phyloP scores from a whole-genome alignment of 2,113 vertebrate species.

The Vidua macroura region DNA sequence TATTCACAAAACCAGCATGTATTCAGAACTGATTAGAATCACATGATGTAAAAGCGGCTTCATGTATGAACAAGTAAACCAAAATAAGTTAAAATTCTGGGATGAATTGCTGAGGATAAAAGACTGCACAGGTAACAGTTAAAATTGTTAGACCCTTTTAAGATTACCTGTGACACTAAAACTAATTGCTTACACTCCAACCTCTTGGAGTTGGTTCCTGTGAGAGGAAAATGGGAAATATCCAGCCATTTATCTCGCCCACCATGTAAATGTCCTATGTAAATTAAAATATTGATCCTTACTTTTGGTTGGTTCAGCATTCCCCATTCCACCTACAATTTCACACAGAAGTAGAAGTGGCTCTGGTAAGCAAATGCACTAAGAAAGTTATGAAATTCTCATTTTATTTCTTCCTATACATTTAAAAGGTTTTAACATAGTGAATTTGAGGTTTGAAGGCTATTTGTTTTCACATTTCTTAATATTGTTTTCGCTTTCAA shows the following conservation, averaged over 20 bases:
- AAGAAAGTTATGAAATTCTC: neutral
- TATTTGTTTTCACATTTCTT: neutral
- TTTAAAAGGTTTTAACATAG: neutral
- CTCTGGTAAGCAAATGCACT: neutral
- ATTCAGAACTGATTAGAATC: neutral
- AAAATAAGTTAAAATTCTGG: neutral
- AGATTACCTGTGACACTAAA: constrained; percentile 16
- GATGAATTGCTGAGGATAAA: neutral
- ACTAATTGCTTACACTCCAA: neutral
- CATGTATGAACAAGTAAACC: neutral
- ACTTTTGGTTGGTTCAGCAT: neutral
- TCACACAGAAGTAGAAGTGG: neutral
- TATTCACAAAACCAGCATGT: neutral
- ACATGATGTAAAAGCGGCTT: neutral
- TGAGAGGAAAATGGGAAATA: neutral
- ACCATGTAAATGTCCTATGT: constrained; percentile 13
- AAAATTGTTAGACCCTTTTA: neutral
- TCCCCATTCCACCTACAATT: neutral
- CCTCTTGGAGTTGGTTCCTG: neutral
- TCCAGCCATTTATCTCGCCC: constrained; percentile 1
- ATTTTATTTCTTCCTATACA: neutral
- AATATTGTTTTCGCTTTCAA: neutral
- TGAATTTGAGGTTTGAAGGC: neutral
- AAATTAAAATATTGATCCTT: constrained; percentile 48
- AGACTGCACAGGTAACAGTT: neutral